Evolutionary conservation across 2,888 invertebrate species (phyloP).

Genomic region (Steinernema carpocapsae): DNA sequence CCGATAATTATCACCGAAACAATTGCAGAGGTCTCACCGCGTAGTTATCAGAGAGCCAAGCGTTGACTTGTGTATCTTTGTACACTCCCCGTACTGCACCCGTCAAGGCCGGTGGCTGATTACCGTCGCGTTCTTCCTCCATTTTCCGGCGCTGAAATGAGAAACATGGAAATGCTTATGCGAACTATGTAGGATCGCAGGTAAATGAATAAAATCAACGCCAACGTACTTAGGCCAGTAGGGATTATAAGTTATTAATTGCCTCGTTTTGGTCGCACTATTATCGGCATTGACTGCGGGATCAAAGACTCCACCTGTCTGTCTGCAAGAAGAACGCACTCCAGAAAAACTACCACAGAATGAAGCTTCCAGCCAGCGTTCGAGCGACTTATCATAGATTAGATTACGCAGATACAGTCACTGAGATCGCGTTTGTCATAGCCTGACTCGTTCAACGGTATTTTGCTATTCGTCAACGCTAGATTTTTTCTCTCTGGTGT

Average conservation of each 20-base stretch:
- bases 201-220: no score
- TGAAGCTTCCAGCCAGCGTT: background rate
- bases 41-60: constrained; percentile 32
- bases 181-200: no score
- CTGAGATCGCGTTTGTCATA: background rate
- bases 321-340: constrained; percentile 9
- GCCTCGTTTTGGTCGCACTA: background rate
- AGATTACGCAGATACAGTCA: constrained; percentile 21
- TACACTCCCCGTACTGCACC: constrained; percentile 15
- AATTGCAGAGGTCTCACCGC: constrained; percentile 23
- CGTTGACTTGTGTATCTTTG: constrained; percentile 29
- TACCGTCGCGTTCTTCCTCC: constrained; percentile 15
- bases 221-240: background rate
- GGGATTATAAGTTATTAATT: background rate
- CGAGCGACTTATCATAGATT: constrained; percentile 30
- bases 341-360: constrained; percentile 14
- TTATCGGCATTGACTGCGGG: background rate
- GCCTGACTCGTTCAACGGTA: background rate
- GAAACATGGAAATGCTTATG: no score
- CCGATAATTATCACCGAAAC: background rate
- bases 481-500: background rate
- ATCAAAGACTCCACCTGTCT: constrained; percentile 27
- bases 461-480: background rate
- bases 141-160: background rate
- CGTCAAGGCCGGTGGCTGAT: constrained; percentile 23